Evolutionary conservation across 2,797 vertebrate genomes (phyloP).

Genomic region (Acipenser ruthenus): DNA sequence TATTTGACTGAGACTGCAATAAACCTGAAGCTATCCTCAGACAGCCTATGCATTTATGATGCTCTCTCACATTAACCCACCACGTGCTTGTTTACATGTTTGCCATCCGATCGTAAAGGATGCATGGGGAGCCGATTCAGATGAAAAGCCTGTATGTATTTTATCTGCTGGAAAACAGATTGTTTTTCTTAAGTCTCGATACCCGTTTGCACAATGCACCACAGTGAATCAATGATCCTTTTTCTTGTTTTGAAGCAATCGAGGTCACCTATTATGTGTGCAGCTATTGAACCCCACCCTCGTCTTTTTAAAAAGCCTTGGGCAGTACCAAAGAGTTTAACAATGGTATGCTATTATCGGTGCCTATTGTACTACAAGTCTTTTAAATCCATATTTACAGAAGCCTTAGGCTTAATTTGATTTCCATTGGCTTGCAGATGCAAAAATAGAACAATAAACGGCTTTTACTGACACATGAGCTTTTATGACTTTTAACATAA

Average conservation of each 20-base stretch:
- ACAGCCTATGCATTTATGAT: background rate
- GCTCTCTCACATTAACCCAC: no score
- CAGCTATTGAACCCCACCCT: background rate
- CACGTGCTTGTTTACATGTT: no score
- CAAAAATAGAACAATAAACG: no score
- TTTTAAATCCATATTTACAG: conserved; percentile 24
- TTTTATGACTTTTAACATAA: no score
- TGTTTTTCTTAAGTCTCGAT: background rate
- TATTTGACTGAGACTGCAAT: conserved; percentile 13
- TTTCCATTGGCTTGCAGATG: no score
- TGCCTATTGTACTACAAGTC: conserved; percentile 9
- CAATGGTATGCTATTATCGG: background rate
- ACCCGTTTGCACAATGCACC: background rate
- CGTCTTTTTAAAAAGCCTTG: conserved; percentile 8
- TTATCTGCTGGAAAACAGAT: background rate
- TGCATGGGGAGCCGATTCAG: background rate
- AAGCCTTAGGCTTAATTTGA: background rate
- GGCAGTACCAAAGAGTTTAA: conserved; percentile 1
- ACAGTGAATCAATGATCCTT: background rate
- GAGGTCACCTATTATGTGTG: background rate
- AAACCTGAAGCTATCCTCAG: conserved; percentile 10
- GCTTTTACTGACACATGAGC: no score
- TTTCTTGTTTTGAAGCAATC: background rate
- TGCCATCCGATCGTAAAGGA: background rate
- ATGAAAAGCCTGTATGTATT: background rate